Evolutionary conservation across 2,797 vertebrate species (phyloP).

Genomic region (Molothrus aeneus): DNA sequence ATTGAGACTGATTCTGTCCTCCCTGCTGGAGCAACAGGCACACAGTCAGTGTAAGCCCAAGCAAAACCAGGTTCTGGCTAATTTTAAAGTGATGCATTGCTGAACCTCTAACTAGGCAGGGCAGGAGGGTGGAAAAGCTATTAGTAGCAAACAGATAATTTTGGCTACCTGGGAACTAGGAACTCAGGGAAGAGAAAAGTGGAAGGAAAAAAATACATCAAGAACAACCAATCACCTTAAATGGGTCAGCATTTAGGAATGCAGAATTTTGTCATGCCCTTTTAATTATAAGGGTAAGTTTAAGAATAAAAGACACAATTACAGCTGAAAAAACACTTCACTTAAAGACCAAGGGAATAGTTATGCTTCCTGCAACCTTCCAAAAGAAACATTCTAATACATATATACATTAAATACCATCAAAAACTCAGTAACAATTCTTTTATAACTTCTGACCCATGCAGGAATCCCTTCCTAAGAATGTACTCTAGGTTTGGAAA

Average conservation of each 20-base stretch:
- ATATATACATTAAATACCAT: neutral
- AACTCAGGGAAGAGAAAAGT: neutral
- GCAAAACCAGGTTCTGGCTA: neutral
- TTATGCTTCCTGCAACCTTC: neutral
- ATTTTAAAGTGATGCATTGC: neutral
- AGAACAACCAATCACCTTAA: neutral
- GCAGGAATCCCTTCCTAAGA: neutral
- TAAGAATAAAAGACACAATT: constrained; percentile 45
- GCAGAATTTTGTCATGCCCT: constrained; percentile 23
- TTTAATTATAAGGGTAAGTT: constrained; percentile 43
- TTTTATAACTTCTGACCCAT: neutral
- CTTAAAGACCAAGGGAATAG: neutral
- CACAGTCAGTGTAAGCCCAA: neutral
- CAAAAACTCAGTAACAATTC: constrained; percentile 11
- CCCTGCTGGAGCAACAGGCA: neutral
- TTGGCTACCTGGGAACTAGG: neutral
- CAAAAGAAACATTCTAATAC: constrained; percentile 47
- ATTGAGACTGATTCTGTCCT: neutral
- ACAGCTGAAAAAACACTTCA: constrained; percentile 55
- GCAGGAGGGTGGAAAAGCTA: constrained; percentile 24
- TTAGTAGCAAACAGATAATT: constrained; percentile 31
- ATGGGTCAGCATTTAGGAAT: constrained; percentile 30
- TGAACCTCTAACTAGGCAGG: constrained; percentile 11
- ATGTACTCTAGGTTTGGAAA: neutral
- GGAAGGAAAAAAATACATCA: neutral